A percentile compares a stretch with the other conserved stretches of the same genome.
Evolutionary conservation across 2,797 vertebrate species (phyloP).

Genomic region (Coregonus ussuriensis): DNA sequence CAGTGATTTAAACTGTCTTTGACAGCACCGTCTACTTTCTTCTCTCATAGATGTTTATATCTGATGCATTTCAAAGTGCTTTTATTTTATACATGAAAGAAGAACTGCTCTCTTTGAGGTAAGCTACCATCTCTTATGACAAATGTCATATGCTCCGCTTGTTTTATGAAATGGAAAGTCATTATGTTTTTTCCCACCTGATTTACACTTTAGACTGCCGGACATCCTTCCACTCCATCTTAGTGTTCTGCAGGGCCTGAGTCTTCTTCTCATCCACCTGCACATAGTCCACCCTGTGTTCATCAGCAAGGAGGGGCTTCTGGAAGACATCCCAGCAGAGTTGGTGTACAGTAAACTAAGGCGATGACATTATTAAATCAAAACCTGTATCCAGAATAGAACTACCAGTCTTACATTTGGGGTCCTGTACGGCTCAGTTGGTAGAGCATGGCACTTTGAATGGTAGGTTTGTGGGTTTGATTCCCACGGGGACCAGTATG

Average conservation of each 20-base stretch:
- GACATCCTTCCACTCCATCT: conserved; percentile 94
- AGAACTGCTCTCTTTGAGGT: neutral
- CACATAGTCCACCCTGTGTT: conserved; percentile 93
- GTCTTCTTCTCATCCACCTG: conserved; percentile 97
- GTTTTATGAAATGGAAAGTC: neutral
- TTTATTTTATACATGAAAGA: neutral
- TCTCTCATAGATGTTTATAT: neutral
- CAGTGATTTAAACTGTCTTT: neutral
- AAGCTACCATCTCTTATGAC: conserved; percentile 23
- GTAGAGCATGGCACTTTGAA: too few relatives aligned
- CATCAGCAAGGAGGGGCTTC: conserved; percentile 84
- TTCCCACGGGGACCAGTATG: too few relatives aligned
- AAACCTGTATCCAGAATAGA: neutral
- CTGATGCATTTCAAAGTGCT: neutral
- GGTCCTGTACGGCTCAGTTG: too few relatives aligned
- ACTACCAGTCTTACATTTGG: neutral
- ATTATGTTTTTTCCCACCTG: conserved; percentile 11
- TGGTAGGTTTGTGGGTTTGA: too few relatives aligned
- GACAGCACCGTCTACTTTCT: neutral
- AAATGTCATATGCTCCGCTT: conserved; percentile 26
- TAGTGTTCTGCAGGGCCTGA: conserved; percentile 93
- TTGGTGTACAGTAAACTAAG: neutral
- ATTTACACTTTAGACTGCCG: conserved; percentile 89
- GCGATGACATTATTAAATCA: neutral
- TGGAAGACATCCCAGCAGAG: conserved; percentile 58